phyloP scores from a whole-genome alignment of 2,797 vertebrate genomes.

The Rachycentron canadum region DNA sequence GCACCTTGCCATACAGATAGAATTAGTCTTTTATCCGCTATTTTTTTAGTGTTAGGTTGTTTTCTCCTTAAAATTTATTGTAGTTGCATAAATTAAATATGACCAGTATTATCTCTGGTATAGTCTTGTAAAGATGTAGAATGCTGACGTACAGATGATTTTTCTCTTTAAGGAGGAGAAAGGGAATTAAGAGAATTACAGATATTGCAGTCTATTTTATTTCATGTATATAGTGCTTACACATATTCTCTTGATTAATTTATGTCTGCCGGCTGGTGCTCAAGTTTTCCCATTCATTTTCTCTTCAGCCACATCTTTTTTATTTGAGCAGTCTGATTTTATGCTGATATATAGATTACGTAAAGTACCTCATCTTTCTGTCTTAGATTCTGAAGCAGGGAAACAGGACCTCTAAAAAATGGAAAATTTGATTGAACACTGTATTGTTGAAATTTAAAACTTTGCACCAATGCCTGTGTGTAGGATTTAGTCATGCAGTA shows the following conservation, averaged over 20 bases:
- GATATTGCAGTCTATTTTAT: neutral
- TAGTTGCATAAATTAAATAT: too few species aligned
- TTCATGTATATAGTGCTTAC: too few species aligned
- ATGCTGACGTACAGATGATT: neutral
- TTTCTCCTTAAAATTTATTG: neutral
- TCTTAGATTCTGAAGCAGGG: neutral
- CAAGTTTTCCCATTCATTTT: too few species aligned
- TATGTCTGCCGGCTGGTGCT: too few species aligned
- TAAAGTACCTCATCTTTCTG: neutral
- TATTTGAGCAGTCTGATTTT: neutral
- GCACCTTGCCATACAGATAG: neutral
- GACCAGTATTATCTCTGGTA: neutral
- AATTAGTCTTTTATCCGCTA: neutral
- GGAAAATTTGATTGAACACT: neutral
- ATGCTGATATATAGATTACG: neutral
- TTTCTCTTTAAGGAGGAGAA: neutral
- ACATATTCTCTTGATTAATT: too few species aligned
- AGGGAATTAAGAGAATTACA: neutral
- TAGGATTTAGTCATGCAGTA: slow-evolving; percentile 27
- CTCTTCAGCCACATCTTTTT: neutral
- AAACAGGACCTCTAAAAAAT: neutral
- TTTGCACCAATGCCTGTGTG: slow-evolving; percentile 6
- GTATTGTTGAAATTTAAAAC: slow-evolving; percentile 17
- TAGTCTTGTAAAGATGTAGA: neutral
- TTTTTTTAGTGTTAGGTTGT: neutral